Conservation (phyloP, 2,113 vertebrate species). For the Tachuris rubrigastra region DNA sequence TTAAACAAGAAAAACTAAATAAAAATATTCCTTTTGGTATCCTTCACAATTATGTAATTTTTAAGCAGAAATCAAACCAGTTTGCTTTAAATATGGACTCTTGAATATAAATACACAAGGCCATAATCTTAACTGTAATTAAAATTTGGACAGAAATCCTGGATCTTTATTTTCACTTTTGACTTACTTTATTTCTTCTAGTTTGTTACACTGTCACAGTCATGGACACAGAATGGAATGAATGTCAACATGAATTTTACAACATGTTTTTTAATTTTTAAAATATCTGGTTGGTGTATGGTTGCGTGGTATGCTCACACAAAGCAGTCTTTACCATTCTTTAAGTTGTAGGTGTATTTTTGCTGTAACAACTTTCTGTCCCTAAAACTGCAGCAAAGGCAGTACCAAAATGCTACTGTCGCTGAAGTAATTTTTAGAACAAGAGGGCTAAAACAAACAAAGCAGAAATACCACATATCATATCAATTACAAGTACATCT, state of each 20-base stretch:
- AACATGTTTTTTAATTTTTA: not conserved
- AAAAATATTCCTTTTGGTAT: not conserved
- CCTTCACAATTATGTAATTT: not conserved
- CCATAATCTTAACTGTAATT: not conserved
- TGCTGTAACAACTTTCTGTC: not conserved
- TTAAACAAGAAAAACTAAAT: not conserved
- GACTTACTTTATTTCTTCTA: not conserved
- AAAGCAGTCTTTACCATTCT: not conserved
- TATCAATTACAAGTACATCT: slow-evolving; percentile 10
- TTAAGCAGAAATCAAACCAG: not conserved
- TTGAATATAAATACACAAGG: not conserved
- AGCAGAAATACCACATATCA: not conserved
- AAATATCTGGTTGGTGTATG: not conserved
- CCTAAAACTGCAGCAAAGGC: not conserved
- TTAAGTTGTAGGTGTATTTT: not conserved
- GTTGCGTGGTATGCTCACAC: not conserved
- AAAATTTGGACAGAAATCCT: not conserved
- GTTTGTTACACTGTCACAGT: not conserved
- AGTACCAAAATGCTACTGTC: not conserved
- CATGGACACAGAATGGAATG: not conserved
- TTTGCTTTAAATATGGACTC: not conserved
- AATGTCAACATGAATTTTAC: not conserved
- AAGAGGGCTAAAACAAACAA: slow-evolving; percentile 7
- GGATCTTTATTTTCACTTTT: not conserved
- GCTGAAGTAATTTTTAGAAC: not conserved